These are phyloP conservation scores for Periphyllus acericola DNA, from an alignment of 2,888 invertebrate species.

Conservation along the genomic window DNA sequence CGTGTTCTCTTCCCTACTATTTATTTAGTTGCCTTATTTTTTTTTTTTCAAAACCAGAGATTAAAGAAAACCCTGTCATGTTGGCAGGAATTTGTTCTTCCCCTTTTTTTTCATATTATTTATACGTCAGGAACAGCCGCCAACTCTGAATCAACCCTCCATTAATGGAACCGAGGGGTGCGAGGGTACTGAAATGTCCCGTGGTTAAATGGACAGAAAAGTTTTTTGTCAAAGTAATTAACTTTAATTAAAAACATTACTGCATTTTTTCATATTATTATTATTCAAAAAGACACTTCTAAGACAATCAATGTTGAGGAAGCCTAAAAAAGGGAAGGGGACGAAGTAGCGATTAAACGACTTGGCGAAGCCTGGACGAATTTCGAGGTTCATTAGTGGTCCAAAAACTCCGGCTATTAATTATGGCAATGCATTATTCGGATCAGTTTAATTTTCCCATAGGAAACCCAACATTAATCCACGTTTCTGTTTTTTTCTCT, in stretches of 20 bases:
- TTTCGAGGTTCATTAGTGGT: conserved; percentile 58
- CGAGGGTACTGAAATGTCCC: conserved; percentile 40
- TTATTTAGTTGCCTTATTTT: conserved; percentile 38
- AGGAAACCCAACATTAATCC: conserved; percentile 50
- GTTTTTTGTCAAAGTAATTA: conserved; percentile 60
- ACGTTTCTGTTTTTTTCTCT: conserved; percentile 25
- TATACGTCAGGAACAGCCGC: conserved; percentile 58
- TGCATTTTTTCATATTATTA: conserved; percentile 44
- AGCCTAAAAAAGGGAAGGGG: not conserved
- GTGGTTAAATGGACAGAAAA: conserved; percentile 59
- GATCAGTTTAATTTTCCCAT: conserved; percentile 55
- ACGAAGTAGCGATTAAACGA: conserved; percentile 46
- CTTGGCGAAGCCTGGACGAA: conserved; percentile 40
- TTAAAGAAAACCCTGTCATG: conserved; percentile 49
- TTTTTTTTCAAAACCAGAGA: conserved; percentile 51
- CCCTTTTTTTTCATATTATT: conserved; percentile 54
- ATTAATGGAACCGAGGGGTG: conserved; percentile 32
- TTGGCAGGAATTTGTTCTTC: conserved; percentile 44
- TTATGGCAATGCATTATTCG: conserved; percentile 54
- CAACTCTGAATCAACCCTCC: conserved; percentile 51
- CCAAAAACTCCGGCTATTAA: conserved; percentile 47
- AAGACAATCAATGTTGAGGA: conserved; percentile 55
- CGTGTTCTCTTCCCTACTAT: not conserved
- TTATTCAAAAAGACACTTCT: conserved; percentile 55
- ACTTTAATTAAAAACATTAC: conserved; percentile 61